These are phyloP conservation scores for Thalassarche chlororhynchos DNA, from an alignment of 2,113 vertebrate species.

Conservation along the genomic window DNA sequence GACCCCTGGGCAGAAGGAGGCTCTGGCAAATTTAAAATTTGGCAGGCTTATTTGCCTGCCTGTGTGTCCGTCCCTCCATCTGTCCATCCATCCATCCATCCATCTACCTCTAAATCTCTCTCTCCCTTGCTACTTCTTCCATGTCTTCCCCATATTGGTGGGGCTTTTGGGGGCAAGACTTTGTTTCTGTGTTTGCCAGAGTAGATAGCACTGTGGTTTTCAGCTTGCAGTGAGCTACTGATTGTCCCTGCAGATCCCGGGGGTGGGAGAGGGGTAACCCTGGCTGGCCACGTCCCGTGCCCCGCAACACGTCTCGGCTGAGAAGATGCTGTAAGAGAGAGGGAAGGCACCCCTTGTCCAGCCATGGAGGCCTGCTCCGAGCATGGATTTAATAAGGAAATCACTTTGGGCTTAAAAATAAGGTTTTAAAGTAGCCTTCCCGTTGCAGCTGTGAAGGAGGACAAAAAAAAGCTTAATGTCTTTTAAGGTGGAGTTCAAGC, in stretches of 20 bases:
- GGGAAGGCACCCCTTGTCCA: not conserved
- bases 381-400: not conserved
- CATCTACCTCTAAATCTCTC: not conserved
- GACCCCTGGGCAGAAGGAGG: not conserved
- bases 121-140: not conserved
- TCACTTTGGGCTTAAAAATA: not conserved
- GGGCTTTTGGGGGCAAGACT: not conserved
- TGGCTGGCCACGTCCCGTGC: accelerated
- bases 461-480: not conserved
- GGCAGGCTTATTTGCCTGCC: not conserved
- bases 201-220: not conserved
- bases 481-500: not conserved
- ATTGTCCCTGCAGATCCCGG: accelerated
- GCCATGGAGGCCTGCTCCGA: not conserved
- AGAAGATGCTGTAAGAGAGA: not conserved
- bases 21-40: not conserved
- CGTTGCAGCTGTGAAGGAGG: not conserved
- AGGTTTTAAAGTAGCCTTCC: not conserved
- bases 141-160: not conserved
- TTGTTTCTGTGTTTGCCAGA: not conserved
- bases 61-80: not conserved
- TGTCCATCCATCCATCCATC: no score
- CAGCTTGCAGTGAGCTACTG: not conserved
- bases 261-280: not conserved
- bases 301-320: accelerated